phyloP scores from a whole-genome alignment of 2,888 invertebrate genomes.

The Plemyria rubiginata region DNA sequence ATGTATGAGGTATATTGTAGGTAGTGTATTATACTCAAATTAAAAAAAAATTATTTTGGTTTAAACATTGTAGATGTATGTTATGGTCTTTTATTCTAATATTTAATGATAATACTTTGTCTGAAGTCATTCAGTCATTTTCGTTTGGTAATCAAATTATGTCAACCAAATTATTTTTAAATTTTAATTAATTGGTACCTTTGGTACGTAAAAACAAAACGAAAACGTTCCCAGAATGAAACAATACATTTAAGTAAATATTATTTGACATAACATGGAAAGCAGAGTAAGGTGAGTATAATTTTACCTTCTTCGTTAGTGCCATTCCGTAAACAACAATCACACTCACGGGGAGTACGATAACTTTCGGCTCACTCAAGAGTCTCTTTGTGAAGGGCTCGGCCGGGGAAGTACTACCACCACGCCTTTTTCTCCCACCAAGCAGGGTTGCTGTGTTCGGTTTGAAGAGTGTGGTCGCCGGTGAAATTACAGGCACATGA shows the following conservation, averaged over 20 bases:
- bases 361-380: no score
- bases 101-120: not conserved
- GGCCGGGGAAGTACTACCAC: no score
- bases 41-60: not conserved
- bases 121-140: not conserved
- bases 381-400: no score
- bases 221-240: not conserved
- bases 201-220: not conserved
- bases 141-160: not conserved
- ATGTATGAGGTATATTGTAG: no score
- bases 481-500: no score
- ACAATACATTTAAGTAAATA: not conserved
- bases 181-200: no score
- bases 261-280: not conserved
- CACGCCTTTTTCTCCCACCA: no score
- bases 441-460: no score
- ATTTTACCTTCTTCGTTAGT: not conserved
- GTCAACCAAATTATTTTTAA: no score
- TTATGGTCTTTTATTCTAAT: not conserved
- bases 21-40: slow-evolving; percentile 4
- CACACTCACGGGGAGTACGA: no score
- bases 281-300: not conserved
- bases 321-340: no score
- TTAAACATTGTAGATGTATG: not conserved
- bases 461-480: no score